Evolutionary conservation across 2,888 invertebrate genomes (phyloP).

Genomic region (Prionchulus punctatus): DNA sequence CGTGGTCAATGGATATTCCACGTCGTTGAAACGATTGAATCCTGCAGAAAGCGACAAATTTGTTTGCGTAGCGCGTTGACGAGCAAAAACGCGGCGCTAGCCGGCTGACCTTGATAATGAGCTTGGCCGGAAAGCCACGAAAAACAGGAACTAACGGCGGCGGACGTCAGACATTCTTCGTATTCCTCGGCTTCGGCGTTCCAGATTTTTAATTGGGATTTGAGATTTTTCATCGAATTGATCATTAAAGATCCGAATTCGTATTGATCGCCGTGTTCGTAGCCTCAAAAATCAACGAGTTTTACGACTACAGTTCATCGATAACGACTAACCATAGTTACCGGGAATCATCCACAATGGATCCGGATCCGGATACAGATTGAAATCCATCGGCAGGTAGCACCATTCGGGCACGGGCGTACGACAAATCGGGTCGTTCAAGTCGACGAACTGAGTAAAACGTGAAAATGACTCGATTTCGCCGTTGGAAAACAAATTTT

Average conservation of each 20-base stretch:
- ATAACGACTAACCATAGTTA: not conserved
- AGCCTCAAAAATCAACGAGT: not conserved
- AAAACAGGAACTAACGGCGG: slow-evolving; percentile 24
- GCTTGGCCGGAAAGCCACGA: slow-evolving; percentile 27
- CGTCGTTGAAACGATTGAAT: slow-evolving; percentile 71
- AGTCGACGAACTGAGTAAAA: not conserved
- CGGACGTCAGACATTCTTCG: not conserved
- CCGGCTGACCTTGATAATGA: slow-evolving; percentile 16
- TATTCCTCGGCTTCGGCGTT: slow-evolving; percentile 5
- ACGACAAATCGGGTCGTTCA: not conserved
- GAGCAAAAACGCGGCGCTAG: too few relatives aligned
- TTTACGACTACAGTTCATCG: not conserved
- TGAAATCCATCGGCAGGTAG: not conserved
- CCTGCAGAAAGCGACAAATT: slow-evolving; percentile 41
- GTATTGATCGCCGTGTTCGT: not conserved
- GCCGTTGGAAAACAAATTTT: not conserved
- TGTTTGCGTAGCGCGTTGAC: too few relatives aligned
- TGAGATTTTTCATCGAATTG: not conserved
- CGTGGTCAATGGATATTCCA: slow-evolving; percentile 73
- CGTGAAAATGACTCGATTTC: too few relatives aligned
- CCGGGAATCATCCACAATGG: not conserved
- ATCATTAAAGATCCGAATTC: not conserved
- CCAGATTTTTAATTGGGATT: not conserved
- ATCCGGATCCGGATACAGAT: not conserved
- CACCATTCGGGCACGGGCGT: not conserved